phyloP scores from a whole-genome alignment of 23 tunicate genomes.

The Styela plicata region DNA sequence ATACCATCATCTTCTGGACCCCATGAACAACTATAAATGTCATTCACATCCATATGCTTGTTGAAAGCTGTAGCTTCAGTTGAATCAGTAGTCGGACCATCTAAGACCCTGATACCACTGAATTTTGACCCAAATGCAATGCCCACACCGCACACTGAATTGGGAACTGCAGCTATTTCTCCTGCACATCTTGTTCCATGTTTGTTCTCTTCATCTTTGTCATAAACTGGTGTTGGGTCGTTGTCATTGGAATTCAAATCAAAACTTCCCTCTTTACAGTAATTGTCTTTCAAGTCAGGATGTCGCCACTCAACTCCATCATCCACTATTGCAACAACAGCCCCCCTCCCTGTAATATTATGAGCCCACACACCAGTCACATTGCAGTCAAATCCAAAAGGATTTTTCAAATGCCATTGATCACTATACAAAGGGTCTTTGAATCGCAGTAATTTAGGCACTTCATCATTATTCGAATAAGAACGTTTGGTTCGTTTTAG shows the following conservation, averaged over 20 bases:
- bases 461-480: not conserved
- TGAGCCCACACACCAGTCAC: slow-evolving; percentile 87
- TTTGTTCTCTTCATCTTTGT: slow-evolving; percentile 67
- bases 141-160: slow-evolving; percentile 91
- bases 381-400: slow-evolving; percentile 60
- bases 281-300: slow-evolving; percentile 84
- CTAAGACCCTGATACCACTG: slow-evolving; percentile 86
- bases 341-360: slow-evolving; percentile 83
- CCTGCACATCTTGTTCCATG: slow-evolving; percentile 99
- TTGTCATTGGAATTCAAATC: slow-evolving; percentile 93
- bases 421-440: slow-evolving; percentile 65
- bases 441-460: not conserved
- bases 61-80: slow-evolving; percentile 96
- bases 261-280: slow-evolving; percentile 78
- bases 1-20: slow-evolving; percentile 99
- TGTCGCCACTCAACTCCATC: slow-evolving; percentile 98
- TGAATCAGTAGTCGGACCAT: slow-evolving; percentile 96
- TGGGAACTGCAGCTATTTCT: slow-evolving; percentile 90
- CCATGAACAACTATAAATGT: slow-evolving; percentile 98
- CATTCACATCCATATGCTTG: slow-evolving; percentile 78
- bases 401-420: slow-evolving; percentile 93
- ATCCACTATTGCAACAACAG: slow-evolving; percentile 93
- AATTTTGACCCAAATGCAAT: slow-evolving; percentile 82
- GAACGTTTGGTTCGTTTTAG: slow-evolving; percentile 42
- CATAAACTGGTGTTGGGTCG: slow-evolving; percentile 78